Percentiles rank a stretch among this genome's conserved stretches.
Evolutionary conservation across 2,797 vertebrate species (phyloP).

Genomic region (Ceryle rudis): DNA sequence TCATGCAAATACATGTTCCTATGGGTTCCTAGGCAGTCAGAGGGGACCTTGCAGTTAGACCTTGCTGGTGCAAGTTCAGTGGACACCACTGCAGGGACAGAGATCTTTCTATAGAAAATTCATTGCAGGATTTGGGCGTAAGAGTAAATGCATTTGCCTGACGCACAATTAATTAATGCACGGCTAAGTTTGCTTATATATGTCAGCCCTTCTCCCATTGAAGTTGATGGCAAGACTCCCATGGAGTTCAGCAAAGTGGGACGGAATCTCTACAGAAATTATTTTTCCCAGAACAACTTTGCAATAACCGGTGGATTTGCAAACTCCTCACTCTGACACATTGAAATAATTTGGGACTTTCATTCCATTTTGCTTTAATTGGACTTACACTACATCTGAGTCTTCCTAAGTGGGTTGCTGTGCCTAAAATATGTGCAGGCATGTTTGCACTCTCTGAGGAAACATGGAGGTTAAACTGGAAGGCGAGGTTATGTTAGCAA

Average conservation of each 20-base stretch:
- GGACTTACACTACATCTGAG: slow-evolving; percentile 36
- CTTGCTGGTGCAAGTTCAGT: neutral
- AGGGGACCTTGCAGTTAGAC: neutral
- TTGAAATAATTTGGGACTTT: slow-evolving; percentile 69
- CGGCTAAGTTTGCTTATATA: neutral
- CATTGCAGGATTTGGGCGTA: neutral
- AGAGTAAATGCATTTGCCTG: neutral
- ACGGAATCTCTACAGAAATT: slow-evolving; percentile 9
- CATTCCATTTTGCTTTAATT: slow-evolving; percentile 63
- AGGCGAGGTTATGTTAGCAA: slow-evolving; percentile 45
- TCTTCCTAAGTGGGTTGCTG: slow-evolving; percentile 49
- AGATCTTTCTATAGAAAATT: neutral
- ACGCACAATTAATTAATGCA: neutral
- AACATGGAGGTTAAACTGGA: slow-evolving; percentile 49
- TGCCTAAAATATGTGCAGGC: slow-evolving; percentile 58
- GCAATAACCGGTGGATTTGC: slow-evolving; percentile 48
- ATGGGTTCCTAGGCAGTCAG: neutral
- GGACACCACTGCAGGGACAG: neutral
- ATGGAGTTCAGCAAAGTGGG: slow-evolving; percentile 9
- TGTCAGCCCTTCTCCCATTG: neutral
- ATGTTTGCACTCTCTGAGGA: slow-evolving; percentile 60
- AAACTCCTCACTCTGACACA: slow-evolving; percentile 35
- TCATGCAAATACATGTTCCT: neutral
- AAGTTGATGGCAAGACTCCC: slow-evolving; percentile 10
- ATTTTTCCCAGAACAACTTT: slow-evolving; percentile 56